Evolutionary conservation across 2,888 invertebrate genomes (phyloP), one percentile per base, ranked within the genome.

Genomic region (Nymphalis urticae): DNA sequence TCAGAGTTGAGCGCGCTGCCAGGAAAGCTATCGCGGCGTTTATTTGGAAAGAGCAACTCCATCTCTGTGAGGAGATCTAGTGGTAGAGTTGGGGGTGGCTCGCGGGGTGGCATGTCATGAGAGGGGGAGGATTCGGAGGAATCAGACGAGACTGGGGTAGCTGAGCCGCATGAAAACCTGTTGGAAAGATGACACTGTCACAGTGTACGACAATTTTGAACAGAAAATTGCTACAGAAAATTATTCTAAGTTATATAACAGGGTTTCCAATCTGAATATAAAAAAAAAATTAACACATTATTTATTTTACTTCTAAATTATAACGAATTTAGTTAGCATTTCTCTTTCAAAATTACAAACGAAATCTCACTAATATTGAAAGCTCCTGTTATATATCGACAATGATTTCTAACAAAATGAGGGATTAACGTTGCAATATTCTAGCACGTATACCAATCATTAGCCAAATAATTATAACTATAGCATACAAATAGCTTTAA

Each of bases 61-160:
- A 92, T 91, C 74, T 92, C 92, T 0, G 86, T 89, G 70, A 91
- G 85, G 4, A 92, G 82, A 66, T 92, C 90, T n/a, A 91, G 84
- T 0, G 89, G 89, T 0, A 89, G 79, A 0, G 82, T 78, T 0
- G 86, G 81, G 1, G 88, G 83, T 0, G 84, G 79, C 21, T 81
- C 85, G 47, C 82, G 82, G 10, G 80, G 77, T 10, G 84, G 85
- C 68, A 80, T 81, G 51, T 85, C 78, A 36, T 85, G 85, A 19
- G 85, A 82, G 48, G 89, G 85, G 48, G 87, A 84, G 17, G 88
- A 86, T 59, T 85, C 85, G 3, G 89, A 88, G 5, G 92, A 91
- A 66, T 86, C 88, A 0, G 91, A 90, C 0, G 91, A 91, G 17
- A 89, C 89, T 0, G 92, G 91, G 9, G 91, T 90, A 68, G 84